phyloP scores from a whole-genome alignment of 2,888 invertebrate genomes.

The Hecatera dysodea region DNA sequence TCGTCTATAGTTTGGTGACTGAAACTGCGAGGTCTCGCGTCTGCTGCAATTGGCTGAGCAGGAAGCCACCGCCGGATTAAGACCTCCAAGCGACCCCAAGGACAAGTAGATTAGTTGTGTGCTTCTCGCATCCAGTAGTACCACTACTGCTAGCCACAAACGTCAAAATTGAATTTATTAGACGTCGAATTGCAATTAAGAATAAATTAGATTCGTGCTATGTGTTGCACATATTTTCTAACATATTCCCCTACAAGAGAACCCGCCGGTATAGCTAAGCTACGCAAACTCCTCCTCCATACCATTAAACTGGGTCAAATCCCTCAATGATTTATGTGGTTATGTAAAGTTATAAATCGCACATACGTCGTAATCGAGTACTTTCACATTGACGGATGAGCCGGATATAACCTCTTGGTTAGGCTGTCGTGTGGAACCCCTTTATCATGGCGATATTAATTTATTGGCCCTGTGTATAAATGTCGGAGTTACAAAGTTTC shows the following conservation, averaged over 20 bases:
- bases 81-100: neutral
- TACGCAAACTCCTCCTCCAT: conserved; percentile 18
- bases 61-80: no score
- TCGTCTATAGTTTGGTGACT: neutral
- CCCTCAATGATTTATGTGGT: conserved; percentile 70
- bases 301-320: conserved; percentile 66
- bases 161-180: no score
- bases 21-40: neutral
- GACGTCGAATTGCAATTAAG: no score
- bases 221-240: no score
- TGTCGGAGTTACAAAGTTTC: conserved; percentile 57
- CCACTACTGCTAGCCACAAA: no score
- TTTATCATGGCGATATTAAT: conserved; percentile 67
- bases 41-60: neutral
- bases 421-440: conserved; percentile 63
- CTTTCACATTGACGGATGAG: conserved; percentile 73
- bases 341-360: conserved; percentile 71
- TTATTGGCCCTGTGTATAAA: conserved; percentile 62
- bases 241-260: neutral
- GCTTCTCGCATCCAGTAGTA: neutral
- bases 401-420: conserved; percentile 71
- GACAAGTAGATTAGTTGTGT: neutral
- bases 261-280: conserved; percentile 6
- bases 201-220: no score
- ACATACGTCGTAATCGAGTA: conserved; percentile 70